These are phyloP conservation scores for Chauna torquata DNA, from an alignment of 2,113 vertebrate species.

Conservation along the genomic window DNA sequence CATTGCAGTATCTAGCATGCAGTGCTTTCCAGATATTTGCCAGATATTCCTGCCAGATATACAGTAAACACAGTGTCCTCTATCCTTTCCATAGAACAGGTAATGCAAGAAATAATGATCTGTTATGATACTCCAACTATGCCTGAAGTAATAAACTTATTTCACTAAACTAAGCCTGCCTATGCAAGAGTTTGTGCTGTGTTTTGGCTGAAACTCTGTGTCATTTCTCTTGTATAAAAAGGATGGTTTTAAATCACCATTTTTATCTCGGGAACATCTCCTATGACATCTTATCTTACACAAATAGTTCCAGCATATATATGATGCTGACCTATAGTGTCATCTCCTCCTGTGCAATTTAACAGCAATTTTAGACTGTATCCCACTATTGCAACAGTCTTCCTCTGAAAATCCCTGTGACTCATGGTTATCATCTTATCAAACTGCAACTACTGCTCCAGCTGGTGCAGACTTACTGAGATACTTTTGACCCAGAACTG, in stretches of 20 bases:
- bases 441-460: constrained; percentile 5
- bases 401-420: background rate
- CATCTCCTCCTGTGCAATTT: background rate
- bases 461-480: background rate
- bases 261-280: background rate
- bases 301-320: background rate
- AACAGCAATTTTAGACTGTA: constrained; percentile 14
- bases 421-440: background rate
- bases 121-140: background rate
- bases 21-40: background rate
- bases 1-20: background rate
- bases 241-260: background rate
- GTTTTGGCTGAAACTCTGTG: background rate
- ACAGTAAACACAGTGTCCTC: background rate
- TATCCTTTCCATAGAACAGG: background rate
- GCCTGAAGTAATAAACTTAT: background rate
- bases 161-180: background rate
- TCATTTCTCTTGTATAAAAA: background rate
- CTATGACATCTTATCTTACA: constrained; percentile 25
- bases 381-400: background rate
- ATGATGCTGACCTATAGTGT: constrained; percentile 11
- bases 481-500: background rate
- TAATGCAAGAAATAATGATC: background rate
- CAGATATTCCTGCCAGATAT: background rate
- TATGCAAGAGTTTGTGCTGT: background rate